A percentile compares a stretch with the other conserved stretches of the same genome.
These are phyloP conservation scores for Gallirallus australis DNA, from an alignment of 2,797 vertebrate species.

Conservation along the genomic window DNA sequence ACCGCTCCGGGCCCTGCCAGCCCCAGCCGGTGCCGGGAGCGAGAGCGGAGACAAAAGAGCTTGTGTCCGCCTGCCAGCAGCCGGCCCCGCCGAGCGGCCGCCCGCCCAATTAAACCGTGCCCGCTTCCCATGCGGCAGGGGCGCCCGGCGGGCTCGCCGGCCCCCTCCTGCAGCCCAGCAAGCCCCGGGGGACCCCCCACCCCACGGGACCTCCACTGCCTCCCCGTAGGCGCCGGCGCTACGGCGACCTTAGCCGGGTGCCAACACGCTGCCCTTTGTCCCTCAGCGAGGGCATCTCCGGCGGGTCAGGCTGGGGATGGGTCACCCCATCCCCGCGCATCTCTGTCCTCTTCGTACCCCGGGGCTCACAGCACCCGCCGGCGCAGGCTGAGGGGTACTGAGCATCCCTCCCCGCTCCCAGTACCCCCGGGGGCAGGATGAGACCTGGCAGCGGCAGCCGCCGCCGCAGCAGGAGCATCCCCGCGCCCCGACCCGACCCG, in stretches of 20 bases:
- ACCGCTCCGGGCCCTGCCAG: conserved; percentile 58
- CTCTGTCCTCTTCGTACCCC: background rate
- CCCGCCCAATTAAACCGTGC: conserved; percentile 67
- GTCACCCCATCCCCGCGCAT: background rate
- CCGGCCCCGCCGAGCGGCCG: conserved; percentile 57
- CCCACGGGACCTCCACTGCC: background rate
- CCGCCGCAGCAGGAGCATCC: background rate
- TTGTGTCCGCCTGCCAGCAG: conserved; percentile 71
- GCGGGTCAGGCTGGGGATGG: background rate
- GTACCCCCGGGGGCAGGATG: background rate
- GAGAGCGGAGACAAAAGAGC: conserved; percentile 63
- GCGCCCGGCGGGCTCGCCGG: background rate
- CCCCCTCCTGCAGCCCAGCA: background rate
- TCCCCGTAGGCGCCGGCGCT: background rate
- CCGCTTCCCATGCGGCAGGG: conserved; percentile 59
- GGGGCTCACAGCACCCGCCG: background rate
- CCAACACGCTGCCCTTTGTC: fast-evolving
- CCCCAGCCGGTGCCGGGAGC: conserved; percentile 58
- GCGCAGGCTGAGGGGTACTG: background rate
- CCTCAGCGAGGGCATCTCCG: background rate
- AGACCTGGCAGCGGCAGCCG: background rate
- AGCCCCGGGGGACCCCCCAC: background rate
- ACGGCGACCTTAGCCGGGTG: background rate
- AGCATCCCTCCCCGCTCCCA: background rate
- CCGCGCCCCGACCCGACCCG: background rate